Evolutionary conservation across 2,888 invertebrate genomes (phyloP).

Genomic region (Esperia sulphurella): DNA sequence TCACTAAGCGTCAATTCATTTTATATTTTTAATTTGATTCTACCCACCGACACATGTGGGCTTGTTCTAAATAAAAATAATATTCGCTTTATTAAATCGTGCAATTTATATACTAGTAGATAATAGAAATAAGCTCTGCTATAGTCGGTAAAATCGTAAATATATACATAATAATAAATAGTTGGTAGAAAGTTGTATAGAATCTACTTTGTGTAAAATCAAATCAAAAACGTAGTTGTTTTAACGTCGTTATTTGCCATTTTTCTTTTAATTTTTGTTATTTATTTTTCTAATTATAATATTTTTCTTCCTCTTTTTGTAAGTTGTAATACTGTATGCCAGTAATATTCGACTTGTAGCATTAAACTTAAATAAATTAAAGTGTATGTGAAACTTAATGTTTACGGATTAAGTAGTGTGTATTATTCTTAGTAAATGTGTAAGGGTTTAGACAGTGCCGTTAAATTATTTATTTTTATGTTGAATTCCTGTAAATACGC

Average conservation of each 20-base stretch:
- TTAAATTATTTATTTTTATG: constrained; percentile 79
- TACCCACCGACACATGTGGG: constrained; percentile 43
- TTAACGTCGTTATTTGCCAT: constrained; percentile 15
- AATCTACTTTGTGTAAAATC: constrained; percentile 22
- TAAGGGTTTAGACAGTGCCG: constrained; percentile 67
- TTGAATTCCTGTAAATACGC: constrained; percentile 74
- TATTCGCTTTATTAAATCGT: constrained; percentile 75
- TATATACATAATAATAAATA: constrained; percentile 40
- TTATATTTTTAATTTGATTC: constrained; percentile 15
- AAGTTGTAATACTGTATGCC: constrained; percentile 56
- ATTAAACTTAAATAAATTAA: constrained; percentile 47
- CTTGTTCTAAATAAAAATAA: constrained; percentile 27
- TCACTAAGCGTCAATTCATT: constrained; percentile 13
- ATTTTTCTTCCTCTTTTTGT: constrained; percentile 48
- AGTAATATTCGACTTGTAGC: constrained; percentile 62
- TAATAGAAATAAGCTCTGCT: constrained; percentile 45
- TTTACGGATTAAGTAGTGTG: constrained; percentile 55
- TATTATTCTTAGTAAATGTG: constrained; percentile 64
- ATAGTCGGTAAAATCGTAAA: constrained; percentile 46
- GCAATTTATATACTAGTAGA: constrained; percentile 72
- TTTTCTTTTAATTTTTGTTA: constrained; percentile 59
- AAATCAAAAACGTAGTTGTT: constrained; percentile 22
- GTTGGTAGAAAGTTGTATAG: constrained; percentile 47
- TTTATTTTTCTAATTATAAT: constrained; percentile 72
- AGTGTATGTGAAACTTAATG: constrained; percentile 59